Evolutionary conservation across 2,888 invertebrate species (phyloP), one percentile per base, ranked within the genome.

Genomic region (Smittia sp.): DNA sequence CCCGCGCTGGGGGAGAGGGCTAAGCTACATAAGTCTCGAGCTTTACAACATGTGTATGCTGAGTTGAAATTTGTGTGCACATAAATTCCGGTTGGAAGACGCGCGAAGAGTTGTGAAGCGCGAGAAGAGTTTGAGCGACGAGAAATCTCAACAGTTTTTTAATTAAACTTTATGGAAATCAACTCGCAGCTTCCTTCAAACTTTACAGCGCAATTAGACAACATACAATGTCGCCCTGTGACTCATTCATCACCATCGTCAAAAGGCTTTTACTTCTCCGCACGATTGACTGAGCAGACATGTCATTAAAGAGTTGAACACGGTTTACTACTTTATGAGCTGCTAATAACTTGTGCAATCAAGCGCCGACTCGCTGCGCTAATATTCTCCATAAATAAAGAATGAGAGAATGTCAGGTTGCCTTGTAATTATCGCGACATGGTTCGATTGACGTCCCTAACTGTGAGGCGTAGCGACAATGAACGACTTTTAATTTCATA

Each of bases 291-390:
- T 27, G 27, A 25, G n/a, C 63, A 27, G 13, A 63, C 22, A 20
- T 63, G 27, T 27, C 38, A 62, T 72, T 58, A 62, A 58, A 62
- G 32, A 62, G 38, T 62, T 62, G 39, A 72, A 27, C 72, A 72
- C 27, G 72, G 6, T 62, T 72, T 72, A 27, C 54, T 54, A 62
- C 72, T 72, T 72, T 72, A 62, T 38, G 39, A 24, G 38, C 72
- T 27, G 52, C 62, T 62, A 38, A 72, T 72, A 54, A 62, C 15
- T 58, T 72, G 32, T 72, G 62, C 58, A 72, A 72, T 72, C 62
- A 62, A n/a, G 27, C 25, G 1, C 25, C 20, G n/a, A 3, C 1
- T 63, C 58, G 22, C 7, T 27, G 63, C 27, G 13, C n/a, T 13
- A 11, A 58, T 22, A 32, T 32, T 22, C 22, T 22, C n/a, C 58